These are phyloP conservation scores for Aradophagus sp. DNA, from an alignment of 1,140 invertebrate species.

Conservation along the genomic window DNA sequence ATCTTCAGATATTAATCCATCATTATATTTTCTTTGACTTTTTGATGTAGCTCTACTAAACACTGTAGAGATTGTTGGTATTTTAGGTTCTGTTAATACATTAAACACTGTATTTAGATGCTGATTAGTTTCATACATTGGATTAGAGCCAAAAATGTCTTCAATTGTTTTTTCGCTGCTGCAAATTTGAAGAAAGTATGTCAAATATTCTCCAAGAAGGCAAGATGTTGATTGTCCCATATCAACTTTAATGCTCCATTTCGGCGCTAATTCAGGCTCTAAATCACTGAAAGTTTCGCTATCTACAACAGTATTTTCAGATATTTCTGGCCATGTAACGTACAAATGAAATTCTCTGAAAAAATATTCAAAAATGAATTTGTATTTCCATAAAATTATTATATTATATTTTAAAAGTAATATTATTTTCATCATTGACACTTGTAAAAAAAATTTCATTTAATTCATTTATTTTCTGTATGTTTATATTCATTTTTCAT, in stretches of 20 bases:
- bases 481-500: too few relatives aligned
- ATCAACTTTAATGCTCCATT: slow-evolving; percentile 82
- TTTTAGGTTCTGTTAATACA: slow-evolving; percentile 76
- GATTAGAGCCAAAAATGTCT: slow-evolving; percentile 77
- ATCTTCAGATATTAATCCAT: slow-evolving; percentile 85
- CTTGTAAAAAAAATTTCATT: too few relatives aligned
- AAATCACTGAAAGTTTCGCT: slow-evolving; percentile 91
- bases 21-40: slow-evolving; percentile 73
- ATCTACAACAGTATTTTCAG: slow-evolving; percentile 91
- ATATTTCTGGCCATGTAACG: slow-evolving; percentile 90
- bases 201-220: slow-evolving; percentile 80
- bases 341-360: slow-evolving; percentile 83
- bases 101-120: slow-evolving; percentile 72
- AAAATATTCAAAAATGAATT: too few relatives aligned
- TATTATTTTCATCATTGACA: too few relatives aligned
- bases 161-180: slow-evolving; percentile 72
- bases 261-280: slow-evolving; percentile 87
- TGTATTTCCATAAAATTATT: too few relatives aligned
- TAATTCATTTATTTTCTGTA: too few relatives aligned
- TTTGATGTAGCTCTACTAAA: slow-evolving; percentile 70
- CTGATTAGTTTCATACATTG: slow-evolving; percentile 62
- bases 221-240: slow-evolving; percentile 79
- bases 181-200: slow-evolving; percentile 76
- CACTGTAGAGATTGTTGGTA: slow-evolving; percentile 76
- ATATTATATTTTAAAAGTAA: too few relatives aligned